phyloP scores from a whole-genome alignment of 2,113 vertebrate genomes.

The Globicephala melas region DNA sequence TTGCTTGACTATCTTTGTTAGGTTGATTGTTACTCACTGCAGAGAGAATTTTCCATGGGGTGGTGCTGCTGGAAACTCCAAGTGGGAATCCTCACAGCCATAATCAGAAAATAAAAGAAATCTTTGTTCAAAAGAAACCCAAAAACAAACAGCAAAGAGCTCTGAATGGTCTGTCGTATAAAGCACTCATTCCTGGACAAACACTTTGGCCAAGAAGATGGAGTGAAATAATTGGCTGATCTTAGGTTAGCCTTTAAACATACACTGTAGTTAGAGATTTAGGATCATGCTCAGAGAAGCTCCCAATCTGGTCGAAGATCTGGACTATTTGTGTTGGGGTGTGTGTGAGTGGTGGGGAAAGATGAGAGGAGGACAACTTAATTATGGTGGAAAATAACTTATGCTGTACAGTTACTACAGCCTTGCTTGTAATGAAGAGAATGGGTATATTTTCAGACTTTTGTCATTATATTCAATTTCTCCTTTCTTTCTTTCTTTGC shows the following conservation, averaged over 20 bases:
- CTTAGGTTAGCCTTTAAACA: neutral
- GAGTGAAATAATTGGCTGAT: neutral
- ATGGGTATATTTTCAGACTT: neutral
- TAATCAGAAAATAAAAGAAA: neutral
- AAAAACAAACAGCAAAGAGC: neutral
- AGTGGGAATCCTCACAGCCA: neutral
- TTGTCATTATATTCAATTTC: neutral
- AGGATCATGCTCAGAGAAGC: neutral
- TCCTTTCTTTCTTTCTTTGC: neutral
- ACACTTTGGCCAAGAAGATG: neutral
- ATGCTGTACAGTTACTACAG: neutral
- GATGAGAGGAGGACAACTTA: rapidly evolving
- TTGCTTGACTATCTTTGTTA: neutral
- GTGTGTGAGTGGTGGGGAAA: neutral
- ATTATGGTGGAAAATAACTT: neutral
- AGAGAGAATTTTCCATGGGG: neutral
- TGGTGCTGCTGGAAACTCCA: neutral
- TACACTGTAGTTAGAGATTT: neutral
- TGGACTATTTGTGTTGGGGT: neutral
- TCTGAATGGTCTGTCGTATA: neutral
- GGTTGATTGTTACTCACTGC: neutral
- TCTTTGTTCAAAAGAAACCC: neutral
- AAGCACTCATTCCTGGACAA: neutral
- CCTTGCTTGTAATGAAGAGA: neutral
- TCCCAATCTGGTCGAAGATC: neutral